Base-by-base conservation (phyloP, 2,113 vertebrate genomes). In the Rhinopithecus roxellana region DNA sequence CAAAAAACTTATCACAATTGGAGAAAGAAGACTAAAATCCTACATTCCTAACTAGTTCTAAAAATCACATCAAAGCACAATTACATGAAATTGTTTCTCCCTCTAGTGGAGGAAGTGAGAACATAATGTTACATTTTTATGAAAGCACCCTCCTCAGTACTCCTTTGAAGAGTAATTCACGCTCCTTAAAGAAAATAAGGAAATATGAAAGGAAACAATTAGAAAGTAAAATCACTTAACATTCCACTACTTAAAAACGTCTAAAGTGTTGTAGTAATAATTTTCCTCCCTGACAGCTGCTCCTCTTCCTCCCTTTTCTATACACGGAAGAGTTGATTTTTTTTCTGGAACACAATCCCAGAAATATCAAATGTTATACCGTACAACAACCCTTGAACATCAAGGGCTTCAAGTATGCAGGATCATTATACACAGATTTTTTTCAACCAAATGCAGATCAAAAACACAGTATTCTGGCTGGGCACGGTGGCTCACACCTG, bases 101-200 rank as follows among this genome's bases (percentile, higher is more conserved):
- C 97, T 97, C 97, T 94, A 93, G 94, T 97, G 97, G 96, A 81
- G 50, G 30, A 43, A 79, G 35, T 55, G 30, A 92, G 50, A 95
- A 83, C 10, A 82, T 16, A 61, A 75, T 17, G 43, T 48, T 69
- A 45, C 25, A 64, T 85, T 90, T 93, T 82, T 22, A 50, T 45
- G 55, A 80, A 84, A 96, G 84, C 32, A 18, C 64, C 32, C 40
- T 10, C 9, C 74, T 10, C 22, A 67, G 38, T 32, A 64, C 35
- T 94, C 50, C n/a, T 78, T 90, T n/a, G 59, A 89, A 20, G 17
- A 91, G 32, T 74, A 50, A 81, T 72, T 95, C 64, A 61, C 23
- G 18, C 13, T 55, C 32, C 64, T 96, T 74, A 80, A 82, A 95
- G 17, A 35, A 80, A 90, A 30, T 12, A 43, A 45, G 27, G n/a